Conservation (phyloP, 2,888 invertebrate species). For the Gortyna flavago region DNA sequence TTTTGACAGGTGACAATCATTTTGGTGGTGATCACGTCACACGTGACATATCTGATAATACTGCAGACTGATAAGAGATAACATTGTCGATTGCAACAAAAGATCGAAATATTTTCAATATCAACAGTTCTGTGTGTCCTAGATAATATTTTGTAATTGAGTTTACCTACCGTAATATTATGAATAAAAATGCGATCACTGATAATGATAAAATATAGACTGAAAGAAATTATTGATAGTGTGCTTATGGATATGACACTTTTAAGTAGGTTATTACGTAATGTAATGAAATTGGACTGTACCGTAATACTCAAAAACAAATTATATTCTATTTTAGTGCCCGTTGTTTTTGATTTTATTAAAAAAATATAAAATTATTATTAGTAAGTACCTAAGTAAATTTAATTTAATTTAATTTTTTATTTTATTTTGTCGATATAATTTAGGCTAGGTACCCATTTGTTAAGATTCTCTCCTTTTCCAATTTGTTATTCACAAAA, state of each 20-base stretch:
- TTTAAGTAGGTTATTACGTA: not conserved
- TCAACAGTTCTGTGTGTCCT: conserved; percentile 17
- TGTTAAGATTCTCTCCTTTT: not conserved
- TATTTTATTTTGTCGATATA: too few relatives aligned
- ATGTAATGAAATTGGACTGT: not conserved
- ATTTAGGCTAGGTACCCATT: too few relatives aligned
- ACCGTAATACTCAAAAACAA: not conserved
- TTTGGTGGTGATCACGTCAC: conserved; percentile 15
- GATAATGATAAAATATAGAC: conserved; percentile 13
- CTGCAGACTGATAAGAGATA: conserved; percentile 27
- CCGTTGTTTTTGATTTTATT: not conserved
- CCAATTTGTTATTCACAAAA: not conserved
- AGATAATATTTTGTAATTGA: conserved; percentile 37
- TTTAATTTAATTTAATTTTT: too few relatives aligned
- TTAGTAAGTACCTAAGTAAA: too few relatives aligned
- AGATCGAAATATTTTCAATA: conserved; percentile 26
- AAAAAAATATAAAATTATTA: too few relatives aligned
- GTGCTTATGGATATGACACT: not conserved
- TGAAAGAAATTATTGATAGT: not conserved
- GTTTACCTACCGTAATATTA: not conserved
- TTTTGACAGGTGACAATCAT: conserved; percentile 17
- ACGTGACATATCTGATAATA: conserved; percentile 4
- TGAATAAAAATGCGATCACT: not conserved
- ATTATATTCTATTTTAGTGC: not conserved
- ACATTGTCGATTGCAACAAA: conserved; percentile 23